Base-by-base conservation (phyloP, 2,113 vertebrate species). In the Pomatorhinus ruficollis region DNA sequence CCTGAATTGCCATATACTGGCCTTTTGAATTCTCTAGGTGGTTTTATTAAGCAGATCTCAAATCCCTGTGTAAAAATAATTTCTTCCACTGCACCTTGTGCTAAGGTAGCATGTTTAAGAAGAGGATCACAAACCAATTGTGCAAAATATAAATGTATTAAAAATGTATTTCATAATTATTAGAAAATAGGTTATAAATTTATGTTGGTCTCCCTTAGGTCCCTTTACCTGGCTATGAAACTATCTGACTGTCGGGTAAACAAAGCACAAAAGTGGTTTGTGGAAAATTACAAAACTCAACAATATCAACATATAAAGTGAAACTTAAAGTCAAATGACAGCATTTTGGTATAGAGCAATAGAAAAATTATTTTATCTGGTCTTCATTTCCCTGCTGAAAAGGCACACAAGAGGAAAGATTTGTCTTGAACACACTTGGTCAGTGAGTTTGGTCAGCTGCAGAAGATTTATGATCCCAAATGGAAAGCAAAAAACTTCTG, bases 401-500 rank as follows among this genome's bases (percentile, higher is more conserved):
- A 44, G 11, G 24, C 27, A 78, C 12, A n/a, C 17, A 53, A 45
- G 44, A 57, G 56, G 35, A 56, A 79, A 52, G 30, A 50, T 63
- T 85, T 83, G 30, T 77, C 57, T 66, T 49, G 39, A 45, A 45
- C 2, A 0, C 45, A 65, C 8, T 25, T 12, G 0, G 0, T 42
- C 31, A 12, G n/a, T 65, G 57, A 42, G 25, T 63, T 90, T 86
- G 42, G 52, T 77, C 0, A 0, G 35, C 44, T 80, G 44, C 2
- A 1, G 84, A 89, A 89, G 37, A 70, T 60, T 77, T 77, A 52
- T 6, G 1, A 70, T 85, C 47, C 84, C 56, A 70, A 59, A 94
- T 44, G 54, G 50, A 83, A 85, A 66, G 42, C 54, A 90, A 71
- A 54, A 31, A 70, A 25, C 74, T 91, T 65, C 39, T 65, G 39